A percentile compares a stretch with the other conserved stretches of the same genome.
Conservation (phyloP, 2,888 invertebrate genomes). For the Melanchra persicariae region DNA sequence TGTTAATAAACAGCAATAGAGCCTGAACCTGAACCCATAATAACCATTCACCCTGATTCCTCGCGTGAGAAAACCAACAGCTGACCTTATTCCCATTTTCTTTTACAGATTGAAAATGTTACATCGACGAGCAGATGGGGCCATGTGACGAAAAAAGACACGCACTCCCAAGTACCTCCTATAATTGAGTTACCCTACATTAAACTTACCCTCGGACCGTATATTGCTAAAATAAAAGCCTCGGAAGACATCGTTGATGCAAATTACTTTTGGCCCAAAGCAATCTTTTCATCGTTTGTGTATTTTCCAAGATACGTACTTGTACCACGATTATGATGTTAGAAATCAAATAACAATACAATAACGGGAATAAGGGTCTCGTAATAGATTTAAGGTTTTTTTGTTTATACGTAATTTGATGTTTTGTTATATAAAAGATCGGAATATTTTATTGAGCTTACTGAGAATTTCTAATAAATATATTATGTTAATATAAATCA, state of each 20-base stretch:
- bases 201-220: constrained; percentile 82
- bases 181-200: constrained; percentile 86
- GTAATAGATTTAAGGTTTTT: constrained; percentile 28
- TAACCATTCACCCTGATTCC: constrained; percentile 47
- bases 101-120: constrained; percentile 64
- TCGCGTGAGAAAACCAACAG: constrained; percentile 54
- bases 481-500: background rate
- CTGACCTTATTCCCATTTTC: constrained; percentile 52
- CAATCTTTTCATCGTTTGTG: constrained; percentile 58
- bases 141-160: constrained; percentile 59
- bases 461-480: background rate
- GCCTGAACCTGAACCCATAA: constrained; percentile 31
- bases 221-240: constrained; percentile 84
- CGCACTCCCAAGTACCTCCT: constrained; percentile 72
- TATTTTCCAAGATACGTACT: constrained; percentile 31
- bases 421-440: constrained; percentile 13
- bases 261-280: constrained; percentile 59
- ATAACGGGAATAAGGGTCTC: constrained; percentile 11
- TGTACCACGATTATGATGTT: constrained; percentile 38
- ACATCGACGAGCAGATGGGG: constrained; percentile 54
- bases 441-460: background rate
- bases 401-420: constrained; percentile 17
- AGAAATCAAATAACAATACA: constrained; percentile 40
- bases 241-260: constrained; percentile 65
- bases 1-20: constrained; percentile 50